phyloP scores from a whole-genome alignment of 2,797 vertebrate species.

The Vireo griseus region DNA sequence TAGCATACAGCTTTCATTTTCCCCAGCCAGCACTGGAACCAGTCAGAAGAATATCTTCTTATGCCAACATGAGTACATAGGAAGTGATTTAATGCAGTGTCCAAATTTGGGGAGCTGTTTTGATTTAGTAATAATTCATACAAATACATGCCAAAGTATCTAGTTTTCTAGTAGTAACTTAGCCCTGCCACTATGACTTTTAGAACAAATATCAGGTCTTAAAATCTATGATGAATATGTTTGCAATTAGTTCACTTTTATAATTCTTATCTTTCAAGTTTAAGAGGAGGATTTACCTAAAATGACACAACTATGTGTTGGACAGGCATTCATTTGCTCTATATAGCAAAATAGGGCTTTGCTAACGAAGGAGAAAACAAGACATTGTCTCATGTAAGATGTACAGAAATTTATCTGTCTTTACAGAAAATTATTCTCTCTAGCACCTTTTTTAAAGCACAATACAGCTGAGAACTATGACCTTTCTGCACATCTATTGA shows the following conservation, averaged over 20 bases:
- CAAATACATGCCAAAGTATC: background rate
- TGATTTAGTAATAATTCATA: conserved; percentile 10
- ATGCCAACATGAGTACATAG: background rate
- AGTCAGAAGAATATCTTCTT: background rate
- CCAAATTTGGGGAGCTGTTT: background rate
- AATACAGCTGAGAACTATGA: background rate
- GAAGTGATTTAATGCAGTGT: background rate
- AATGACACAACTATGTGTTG: background rate
- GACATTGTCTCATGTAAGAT: background rate
- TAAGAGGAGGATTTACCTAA: background rate
- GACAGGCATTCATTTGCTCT: background rate
- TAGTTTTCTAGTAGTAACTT: background rate
- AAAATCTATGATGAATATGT: background rate
- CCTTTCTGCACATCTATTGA: background rate
- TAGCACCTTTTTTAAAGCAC: background rate
- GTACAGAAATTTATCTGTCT: background rate
- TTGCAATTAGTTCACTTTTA: background rate
- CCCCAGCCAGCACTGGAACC: background rate
- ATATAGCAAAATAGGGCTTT: background rate
- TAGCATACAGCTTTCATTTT: background rate
- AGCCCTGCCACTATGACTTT: background rate
- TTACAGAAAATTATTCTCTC: background rate
- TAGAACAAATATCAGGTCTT: background rate
- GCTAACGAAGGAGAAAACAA: background rate
- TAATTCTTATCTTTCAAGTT: background rate